phyloP scores from a whole-genome alignment of 1,140 invertebrate genomes.

The Carposina sasakii region DNA sequence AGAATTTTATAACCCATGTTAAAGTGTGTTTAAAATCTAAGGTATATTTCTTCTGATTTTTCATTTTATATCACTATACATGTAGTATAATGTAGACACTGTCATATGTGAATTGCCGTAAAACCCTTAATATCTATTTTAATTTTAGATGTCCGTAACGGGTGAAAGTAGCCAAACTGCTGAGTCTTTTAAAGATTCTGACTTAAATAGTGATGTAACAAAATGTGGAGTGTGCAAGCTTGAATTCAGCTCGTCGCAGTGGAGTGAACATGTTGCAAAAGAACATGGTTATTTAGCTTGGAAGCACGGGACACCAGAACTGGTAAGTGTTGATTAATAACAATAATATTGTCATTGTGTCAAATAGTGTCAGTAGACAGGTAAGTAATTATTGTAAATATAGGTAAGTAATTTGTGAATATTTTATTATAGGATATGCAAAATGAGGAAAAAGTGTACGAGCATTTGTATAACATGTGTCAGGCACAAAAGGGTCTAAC shows the following conservation, averaged over 20 bases:
- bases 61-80: too few relatives aligned
- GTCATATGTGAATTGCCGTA: conserved; percentile 31
- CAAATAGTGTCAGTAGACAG: too few relatives aligned
- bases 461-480: conserved; percentile 33
- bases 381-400: background rate
- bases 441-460: conserved; percentile 24
- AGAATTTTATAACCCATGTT: conserved; percentile 22
- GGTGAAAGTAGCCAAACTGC: too few relatives aligned
- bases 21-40: conserved; percentile 17
- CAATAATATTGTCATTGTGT: conserved; percentile 1
- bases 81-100: conserved; percentile 1
- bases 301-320: conserved; percentile 28
- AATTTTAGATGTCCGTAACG: too few relatives aligned
- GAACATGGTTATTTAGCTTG: conserved; percentile 49
- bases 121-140: too few relatives aligned
- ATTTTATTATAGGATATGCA: conserved; percentile 34
- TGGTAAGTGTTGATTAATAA: conserved; percentile 25
- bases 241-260: conserved; percentile 13
- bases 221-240: conserved; percentile 30
- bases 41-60: too few relatives aligned
- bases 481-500: conserved; percentile 24
- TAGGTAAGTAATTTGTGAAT: background rate
- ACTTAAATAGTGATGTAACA: background rate
- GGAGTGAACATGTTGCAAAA: conserved; percentile 32
- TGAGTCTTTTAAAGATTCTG: too few relatives aligned